phyloP scores from a whole-genome alignment of 2,888 invertebrate species.

The Scaptodrosophila latifasciaeformis region DNA sequence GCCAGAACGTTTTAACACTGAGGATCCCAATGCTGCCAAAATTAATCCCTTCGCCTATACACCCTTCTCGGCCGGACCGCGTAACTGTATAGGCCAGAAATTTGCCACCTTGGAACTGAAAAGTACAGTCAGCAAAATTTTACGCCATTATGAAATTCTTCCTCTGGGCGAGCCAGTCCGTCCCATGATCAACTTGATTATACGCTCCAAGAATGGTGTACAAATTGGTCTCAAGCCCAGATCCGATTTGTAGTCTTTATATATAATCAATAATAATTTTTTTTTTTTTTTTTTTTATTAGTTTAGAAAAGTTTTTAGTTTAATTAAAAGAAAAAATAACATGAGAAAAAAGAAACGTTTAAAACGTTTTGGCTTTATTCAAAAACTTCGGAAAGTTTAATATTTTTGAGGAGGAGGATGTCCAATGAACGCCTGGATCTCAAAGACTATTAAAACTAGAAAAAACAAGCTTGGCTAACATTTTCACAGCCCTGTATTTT shows the following conservation, averaged over 20 bases:
- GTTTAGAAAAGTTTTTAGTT: neutral
- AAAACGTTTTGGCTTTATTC: no score
- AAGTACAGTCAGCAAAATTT: slow-evolving; percentile 62
- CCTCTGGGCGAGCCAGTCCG: slow-evolving; percentile 57
- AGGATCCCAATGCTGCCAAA: slow-evolving; percentile 51
- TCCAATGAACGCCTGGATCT: no score
- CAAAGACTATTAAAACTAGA: no score
- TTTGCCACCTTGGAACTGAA: slow-evolving; percentile 74
- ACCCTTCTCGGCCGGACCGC: slow-evolving; percentile 72
- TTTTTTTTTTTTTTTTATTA: neutral
- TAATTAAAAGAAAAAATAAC: no score
- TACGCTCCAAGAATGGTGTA: neutral
- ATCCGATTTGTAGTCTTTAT: neutral
- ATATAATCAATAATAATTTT: neutral
- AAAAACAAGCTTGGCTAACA: no score
- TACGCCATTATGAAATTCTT: slow-evolving; percentile 65
- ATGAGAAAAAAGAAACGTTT: no score
- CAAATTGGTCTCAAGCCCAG: slow-evolving; percentile 26
- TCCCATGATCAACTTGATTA: slow-evolving; percentile 57
- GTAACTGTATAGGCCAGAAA: no score
- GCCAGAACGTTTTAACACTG: slow-evolving; percentile 67
- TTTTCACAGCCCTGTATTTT: no score
- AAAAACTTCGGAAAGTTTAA: no score
- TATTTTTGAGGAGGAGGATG: no score
- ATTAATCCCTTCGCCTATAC: slow-evolving; percentile 72